Conservation (phyloP, 2,113 vertebrate species). For the Hippotragus niger region DNA sequence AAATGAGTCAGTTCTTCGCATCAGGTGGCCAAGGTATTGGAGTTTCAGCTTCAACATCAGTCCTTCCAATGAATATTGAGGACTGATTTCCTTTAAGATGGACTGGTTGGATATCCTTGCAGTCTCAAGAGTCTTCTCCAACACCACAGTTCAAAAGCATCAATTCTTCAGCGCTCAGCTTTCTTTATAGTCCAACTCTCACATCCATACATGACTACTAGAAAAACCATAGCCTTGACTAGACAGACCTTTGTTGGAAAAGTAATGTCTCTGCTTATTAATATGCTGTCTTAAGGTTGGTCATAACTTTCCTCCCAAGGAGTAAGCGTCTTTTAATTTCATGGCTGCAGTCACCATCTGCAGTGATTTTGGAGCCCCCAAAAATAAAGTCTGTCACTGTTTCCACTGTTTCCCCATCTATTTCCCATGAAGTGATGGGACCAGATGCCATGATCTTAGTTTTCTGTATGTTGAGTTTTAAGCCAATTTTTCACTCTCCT, state of each 20-base stretch:
- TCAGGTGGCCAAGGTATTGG: neutral
- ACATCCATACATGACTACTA: neutral
- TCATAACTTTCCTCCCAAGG: neutral
- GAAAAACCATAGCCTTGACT: neutral
- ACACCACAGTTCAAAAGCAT: neutral
- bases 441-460: neutral
- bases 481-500: neutral
- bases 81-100: neutral
- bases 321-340: neutral
- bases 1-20: neutral
- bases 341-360: neutral
- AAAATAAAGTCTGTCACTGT: neutral
- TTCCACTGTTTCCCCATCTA: neutral
- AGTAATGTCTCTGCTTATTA: neutral
- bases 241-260: neutral
- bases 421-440: neutral
- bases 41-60: neutral
- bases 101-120: neutral
- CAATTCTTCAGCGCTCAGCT: accelerated
- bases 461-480: neutral
- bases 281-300: neutral
- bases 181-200: neutral
- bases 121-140: neutral
- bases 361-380: neutral
- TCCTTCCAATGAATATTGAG: neutral